These are phyloP conservation scores for Notocelia uddmanniana DNA, from an alignment of 2,888 invertebrate species.

Conservation along the genomic window DNA sequence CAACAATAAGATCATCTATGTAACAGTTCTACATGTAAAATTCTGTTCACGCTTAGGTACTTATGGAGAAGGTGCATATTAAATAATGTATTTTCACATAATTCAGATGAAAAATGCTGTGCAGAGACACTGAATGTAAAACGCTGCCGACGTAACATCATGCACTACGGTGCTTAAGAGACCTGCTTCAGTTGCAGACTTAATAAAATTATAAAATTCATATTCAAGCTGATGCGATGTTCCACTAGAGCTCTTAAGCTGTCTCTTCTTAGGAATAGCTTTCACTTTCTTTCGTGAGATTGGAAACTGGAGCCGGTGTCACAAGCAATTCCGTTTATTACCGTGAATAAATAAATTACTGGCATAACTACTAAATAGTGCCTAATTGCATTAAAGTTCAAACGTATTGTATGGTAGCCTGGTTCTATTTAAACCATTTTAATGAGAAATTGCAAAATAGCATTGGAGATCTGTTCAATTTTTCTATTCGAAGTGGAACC, in stretches of 20 bases:
- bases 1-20: neutral
- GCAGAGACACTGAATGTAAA: neutral
- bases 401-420: too few species aligned
- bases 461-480: too few species aligned
- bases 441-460: too few species aligned
- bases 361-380: too few species aligned
- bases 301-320: slow-evolving; percentile 15
- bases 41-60: too few species aligned
- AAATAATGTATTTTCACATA: neutral
- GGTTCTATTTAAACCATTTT: too few species aligned
- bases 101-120: neutral
- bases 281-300: slow-evolving; percentile 16
- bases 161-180: neutral
- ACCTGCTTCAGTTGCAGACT: slow-evolving; percentile 22
- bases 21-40: too few species aligned
- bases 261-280: slow-evolving; percentile 24
- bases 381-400: too few species aligned
- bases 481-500: too few species aligned
- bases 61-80: too few species aligned
- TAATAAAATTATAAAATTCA: slow-evolving; percentile 31
- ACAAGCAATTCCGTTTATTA: neutral
- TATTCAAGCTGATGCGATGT: slow-evolving; percentile 13
- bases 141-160: slow-evolving; percentile 13
- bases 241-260: slow-evolving; percentile 24
- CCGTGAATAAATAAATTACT: neutral